Percentiles rank a stretch among this genome's conserved stretches.
Conservation (phyloP, 2,888 invertebrate species). For the Eupithecia tripunctaria region DNA sequence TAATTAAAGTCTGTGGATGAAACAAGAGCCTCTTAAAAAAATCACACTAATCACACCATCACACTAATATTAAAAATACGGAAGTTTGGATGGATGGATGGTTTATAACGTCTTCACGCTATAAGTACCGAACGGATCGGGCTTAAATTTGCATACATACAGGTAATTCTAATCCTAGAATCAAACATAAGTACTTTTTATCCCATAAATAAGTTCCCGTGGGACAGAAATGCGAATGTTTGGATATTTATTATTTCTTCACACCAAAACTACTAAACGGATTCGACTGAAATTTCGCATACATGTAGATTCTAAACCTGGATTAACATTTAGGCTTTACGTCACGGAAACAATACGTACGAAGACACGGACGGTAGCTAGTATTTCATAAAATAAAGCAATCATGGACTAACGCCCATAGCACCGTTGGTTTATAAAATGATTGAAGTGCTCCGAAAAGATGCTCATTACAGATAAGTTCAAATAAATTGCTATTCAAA, state of each 20-base stretch:
- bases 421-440: conserved; percentile 34
- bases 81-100: neutral
- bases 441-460: conserved; percentile 64
- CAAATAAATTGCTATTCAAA: conserved; percentile 63
- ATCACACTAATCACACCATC: too few relatives aligned
- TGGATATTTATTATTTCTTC: neutral
- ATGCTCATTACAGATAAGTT: conserved; percentile 61
- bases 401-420: conserved; percentile 9
- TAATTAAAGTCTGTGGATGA: too few relatives aligned
- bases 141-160: too few relatives aligned
- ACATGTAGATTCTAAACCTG: neutral
- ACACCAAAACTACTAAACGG: neutral
- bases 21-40: too few relatives aligned
- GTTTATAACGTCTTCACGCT: too few relatives aligned
- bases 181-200: too few relatives aligned
- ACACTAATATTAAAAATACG: too few relatives aligned
- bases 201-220: too few relatives aligned
- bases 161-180: too few relatives aligned
- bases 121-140: too few relatives aligned
- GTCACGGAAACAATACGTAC: neutral
- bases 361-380: neutral
- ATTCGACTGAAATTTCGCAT: neutral
- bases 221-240: neutral
- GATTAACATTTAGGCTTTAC: neutral
- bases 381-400: conserved; percentile 12